Conservation (phyloP, 2,113 vertebrate genomes). For the Dipodomys ordii region DNA sequence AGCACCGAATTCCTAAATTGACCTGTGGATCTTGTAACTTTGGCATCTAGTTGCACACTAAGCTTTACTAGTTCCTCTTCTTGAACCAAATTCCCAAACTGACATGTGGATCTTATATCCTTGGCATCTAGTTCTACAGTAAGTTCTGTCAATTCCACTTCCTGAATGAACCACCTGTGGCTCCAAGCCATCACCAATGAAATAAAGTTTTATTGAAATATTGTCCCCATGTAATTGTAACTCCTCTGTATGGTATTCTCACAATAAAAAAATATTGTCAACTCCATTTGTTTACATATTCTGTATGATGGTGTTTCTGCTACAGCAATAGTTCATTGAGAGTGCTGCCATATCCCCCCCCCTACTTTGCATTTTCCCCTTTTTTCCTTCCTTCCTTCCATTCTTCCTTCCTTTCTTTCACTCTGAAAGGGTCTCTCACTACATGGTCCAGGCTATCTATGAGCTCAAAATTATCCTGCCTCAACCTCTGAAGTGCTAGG, state of each 20-base stretch:
- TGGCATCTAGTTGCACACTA: no score
- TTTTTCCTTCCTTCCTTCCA: not conserved
- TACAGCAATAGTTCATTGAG: not conserved
- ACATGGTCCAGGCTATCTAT: not conserved
- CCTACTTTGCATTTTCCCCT: not conserved
- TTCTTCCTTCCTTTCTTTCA: no score
- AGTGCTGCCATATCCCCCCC: not conserved
- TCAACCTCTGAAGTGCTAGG: not conserved
- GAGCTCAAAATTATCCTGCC: not conserved
- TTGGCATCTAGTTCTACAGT: no score
- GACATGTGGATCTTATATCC: no score
- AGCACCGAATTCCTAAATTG: not conserved
- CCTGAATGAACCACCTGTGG: not conserved
- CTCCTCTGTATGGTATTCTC: no score
- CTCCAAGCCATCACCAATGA: not conserved
- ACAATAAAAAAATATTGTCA: not conserved
- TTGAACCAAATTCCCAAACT: no score
- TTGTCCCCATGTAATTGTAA: no score
- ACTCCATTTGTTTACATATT: not conserved
- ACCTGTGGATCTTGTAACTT: not conserved
- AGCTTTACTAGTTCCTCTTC: no score
- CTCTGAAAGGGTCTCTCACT: not conserved
- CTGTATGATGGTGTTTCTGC: not conserved
- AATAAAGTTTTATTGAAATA: not conserved
- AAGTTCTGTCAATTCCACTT: no score